phyloP scores from a whole-genome alignment of 2,113 vertebrate genomes.

The Tonatia bakeri region DNA sequence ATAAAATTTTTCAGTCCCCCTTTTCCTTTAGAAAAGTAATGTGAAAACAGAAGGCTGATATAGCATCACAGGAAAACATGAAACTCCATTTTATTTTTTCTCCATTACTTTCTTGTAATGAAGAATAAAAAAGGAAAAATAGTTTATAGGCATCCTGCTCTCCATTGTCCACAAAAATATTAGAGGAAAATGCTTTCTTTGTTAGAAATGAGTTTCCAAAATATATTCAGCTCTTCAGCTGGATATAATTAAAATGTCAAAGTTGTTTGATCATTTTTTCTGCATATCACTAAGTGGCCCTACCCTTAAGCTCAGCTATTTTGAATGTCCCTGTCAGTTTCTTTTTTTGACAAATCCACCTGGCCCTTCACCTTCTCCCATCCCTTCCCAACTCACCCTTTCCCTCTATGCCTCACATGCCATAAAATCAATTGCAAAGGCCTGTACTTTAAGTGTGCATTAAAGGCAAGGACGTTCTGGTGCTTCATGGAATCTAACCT shows the following conservation, averaged over 20 bases:
- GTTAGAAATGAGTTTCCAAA: slow-evolving; percentile 5
- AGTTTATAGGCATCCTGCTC: not conserved
- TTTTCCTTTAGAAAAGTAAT: not conserved
- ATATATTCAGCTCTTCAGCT: not conserved
- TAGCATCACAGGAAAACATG: not conserved
- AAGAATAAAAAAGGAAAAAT: not conserved
- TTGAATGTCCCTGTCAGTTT: not conserved
- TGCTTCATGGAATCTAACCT: not conserved
- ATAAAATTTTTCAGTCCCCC: not conserved
- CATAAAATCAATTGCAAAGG: not conserved
- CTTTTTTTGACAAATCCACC: not conserved
- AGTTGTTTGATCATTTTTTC: not conserved
- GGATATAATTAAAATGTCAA: not conserved
- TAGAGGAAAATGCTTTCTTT: not conserved
- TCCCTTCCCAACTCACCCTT: not conserved
- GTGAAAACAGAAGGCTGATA: not conserved
- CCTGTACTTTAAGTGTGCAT: not conserved
- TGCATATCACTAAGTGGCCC: not conserved
- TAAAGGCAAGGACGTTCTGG: not conserved
- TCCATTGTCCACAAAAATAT: not conserved
- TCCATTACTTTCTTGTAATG: not conserved
- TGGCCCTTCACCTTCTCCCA: not conserved
- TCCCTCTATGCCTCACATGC: not conserved
- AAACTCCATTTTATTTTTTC: not conserved
- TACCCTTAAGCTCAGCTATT: not conserved